A percentile compares a stretch with the other conserved stretches of the same genome.
Evolutionary conservation across 2,113 vertebrate species (phyloP).

Genomic region (Noturus placidus): DNA sequence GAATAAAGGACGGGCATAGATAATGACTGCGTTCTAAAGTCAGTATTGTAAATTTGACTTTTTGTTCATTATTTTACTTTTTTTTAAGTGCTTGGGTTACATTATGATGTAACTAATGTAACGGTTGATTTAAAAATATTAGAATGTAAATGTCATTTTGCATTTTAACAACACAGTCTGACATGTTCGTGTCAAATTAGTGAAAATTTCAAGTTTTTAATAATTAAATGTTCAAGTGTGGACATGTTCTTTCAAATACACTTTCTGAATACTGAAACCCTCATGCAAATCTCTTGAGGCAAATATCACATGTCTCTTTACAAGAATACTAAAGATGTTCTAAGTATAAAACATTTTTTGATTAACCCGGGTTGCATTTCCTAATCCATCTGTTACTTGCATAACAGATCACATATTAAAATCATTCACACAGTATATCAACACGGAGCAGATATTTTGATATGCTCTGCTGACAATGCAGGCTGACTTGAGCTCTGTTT

Average conservation of each 20-base stretch:
- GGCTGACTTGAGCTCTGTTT: neutral
- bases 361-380: neutral
- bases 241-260: neutral
- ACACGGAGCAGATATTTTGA: neutral
- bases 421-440: neutral
- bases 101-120: neutral
- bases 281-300: neutral
- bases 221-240: conserved; percentile 22
- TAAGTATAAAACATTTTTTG: neutral
- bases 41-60: neutral
- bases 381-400: neutral
- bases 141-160: neutral
- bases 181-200: neutral
- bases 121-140: neutral
- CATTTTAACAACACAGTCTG: conserved; percentile 45
- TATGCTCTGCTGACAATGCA: neutral
- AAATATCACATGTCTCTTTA: conserved; percentile 11
- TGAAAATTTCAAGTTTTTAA: conserved; percentile 1
- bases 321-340: neutral
- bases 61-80: neutral
- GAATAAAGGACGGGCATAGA: neutral
- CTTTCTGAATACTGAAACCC: neutral
- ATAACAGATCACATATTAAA: neutral
- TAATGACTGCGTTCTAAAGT: neutral
- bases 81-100: neutral